Evolutionary conservation across 2,113 vertebrate species (phyloP).

Genomic region (Anoura caudifer): DNA sequence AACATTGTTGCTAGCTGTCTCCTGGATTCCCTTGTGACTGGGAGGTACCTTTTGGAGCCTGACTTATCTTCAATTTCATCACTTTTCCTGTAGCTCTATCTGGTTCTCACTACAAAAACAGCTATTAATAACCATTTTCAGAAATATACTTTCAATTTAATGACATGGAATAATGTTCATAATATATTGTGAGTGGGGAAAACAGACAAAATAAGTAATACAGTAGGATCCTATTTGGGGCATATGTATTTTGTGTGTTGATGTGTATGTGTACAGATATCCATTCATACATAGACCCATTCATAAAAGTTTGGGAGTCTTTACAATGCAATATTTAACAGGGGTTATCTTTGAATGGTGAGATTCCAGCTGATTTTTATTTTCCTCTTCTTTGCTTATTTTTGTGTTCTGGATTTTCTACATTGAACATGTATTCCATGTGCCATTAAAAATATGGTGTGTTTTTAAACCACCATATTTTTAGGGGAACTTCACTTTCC

Average conservation of each 20-base stretch:
- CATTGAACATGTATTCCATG: background rate
- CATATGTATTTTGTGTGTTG: background rate
- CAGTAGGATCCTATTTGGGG: background rate
- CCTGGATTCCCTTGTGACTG: slow-evolving; percentile 37
- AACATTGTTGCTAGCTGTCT: slow-evolving; percentile 6
- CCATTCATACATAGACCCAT: background rate
- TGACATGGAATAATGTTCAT: background rate
- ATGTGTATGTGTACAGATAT: background rate
- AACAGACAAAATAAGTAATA: background rate
- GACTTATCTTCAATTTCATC: slow-evolving; percentile 34
- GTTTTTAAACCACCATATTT: background rate
- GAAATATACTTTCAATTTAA: background rate
- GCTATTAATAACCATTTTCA: slow-evolving; percentile 39
- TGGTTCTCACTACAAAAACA: slow-evolving; percentile 33
- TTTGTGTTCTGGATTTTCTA: background rate
- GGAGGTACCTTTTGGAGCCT: slow-evolving; percentile 25
- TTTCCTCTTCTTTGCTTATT: background rate
- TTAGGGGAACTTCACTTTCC: background rate
- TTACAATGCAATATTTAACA: background rate
- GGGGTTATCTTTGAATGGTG: background rate
- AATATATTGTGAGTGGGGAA: background rate
- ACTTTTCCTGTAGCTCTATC: slow-evolving; percentile 30
- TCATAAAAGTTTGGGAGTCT: background rate
- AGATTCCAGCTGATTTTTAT: background rate
- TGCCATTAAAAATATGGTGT: background rate